Percentiles rank a stretch among this genome's conserved stretches.
These are phyloP conservation scores for Heloderma charlesbogerti DNA, from an alignment of 2,113 vertebrate genomes.

Conservation along the genomic window DNA sequence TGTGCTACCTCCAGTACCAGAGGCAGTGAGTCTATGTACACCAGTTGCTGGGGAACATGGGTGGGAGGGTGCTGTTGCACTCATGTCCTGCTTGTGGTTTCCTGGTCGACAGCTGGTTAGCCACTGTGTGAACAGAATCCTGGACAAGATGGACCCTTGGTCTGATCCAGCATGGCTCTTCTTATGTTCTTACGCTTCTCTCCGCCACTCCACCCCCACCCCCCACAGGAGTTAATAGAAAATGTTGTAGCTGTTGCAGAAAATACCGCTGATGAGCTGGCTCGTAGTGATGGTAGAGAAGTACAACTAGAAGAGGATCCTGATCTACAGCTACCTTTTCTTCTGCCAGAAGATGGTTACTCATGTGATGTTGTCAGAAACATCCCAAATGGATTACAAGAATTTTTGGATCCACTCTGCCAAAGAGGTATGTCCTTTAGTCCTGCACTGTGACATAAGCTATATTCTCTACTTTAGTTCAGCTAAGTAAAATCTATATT, in stretches of 20 bases:
- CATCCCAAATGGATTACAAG: conserved; percentile 94
- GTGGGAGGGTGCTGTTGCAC: no score
- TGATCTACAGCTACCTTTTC: conserved; percentile 97
- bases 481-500: conserved; percentile 1
- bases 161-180: no score
- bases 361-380: conserved; percentile 97
- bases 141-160: no score
- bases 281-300: conserved; percentile 94
- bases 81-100: no score
- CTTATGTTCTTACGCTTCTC: no score
- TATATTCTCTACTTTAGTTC: neutral
- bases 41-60: no score
- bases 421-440: conserved; percentile 86
- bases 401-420: conserved; percentile 95
- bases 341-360: conserved; percentile 97
- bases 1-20: no score
- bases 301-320: conserved; percentile 97
- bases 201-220: no score
- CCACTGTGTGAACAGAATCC: no score
- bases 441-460: neutral
- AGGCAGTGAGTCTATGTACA: no score
- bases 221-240: conserved; percentile 90
- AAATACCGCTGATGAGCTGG: conserved; percentile 95
- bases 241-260: conserved; percentile 94
- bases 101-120: no score